These are phyloP conservation scores for Nephrotoma guestfalica DNA, from an alignment of 2,888 invertebrate genomes.

Conservation along the genomic window DNA sequence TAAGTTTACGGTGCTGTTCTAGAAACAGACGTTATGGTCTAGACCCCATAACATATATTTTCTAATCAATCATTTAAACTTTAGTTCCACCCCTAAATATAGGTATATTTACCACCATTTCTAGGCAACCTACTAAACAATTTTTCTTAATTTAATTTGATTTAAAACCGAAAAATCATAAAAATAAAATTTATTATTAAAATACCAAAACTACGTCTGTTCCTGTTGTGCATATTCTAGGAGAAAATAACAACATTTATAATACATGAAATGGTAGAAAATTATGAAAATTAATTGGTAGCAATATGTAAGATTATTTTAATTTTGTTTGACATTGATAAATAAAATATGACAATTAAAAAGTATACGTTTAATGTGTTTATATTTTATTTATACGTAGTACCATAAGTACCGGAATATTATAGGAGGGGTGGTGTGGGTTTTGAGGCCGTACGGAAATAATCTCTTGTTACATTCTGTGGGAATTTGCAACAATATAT, in stretches of 20 bases:
- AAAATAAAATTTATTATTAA: not conserved
- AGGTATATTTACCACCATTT: not conserved
- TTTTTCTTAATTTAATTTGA: not conserved
- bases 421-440: not conserved
- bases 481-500: not conserved
- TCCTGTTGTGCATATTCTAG: not conserved
- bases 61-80: not conserved
- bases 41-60: not conserved
- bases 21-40: not conserved
- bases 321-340: not conserved
- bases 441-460: not conserved
- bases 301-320: not conserved
- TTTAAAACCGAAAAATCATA: not conserved
- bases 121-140: not conserved
- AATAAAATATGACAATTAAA: not conserved
- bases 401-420: not conserved
- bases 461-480: not conserved
- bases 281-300: not conserved
- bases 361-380: too few species aligned
- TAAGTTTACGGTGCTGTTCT: not conserved
- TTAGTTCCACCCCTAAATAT: not conserved
- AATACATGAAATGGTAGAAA: not conserved
- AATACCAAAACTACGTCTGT: not conserved
- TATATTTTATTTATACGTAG: too few species aligned
- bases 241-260: not conserved